Evolutionary conservation across 2,888 invertebrate species (phyloP).

Genomic region (Scaeva pyrastri): DNA sequence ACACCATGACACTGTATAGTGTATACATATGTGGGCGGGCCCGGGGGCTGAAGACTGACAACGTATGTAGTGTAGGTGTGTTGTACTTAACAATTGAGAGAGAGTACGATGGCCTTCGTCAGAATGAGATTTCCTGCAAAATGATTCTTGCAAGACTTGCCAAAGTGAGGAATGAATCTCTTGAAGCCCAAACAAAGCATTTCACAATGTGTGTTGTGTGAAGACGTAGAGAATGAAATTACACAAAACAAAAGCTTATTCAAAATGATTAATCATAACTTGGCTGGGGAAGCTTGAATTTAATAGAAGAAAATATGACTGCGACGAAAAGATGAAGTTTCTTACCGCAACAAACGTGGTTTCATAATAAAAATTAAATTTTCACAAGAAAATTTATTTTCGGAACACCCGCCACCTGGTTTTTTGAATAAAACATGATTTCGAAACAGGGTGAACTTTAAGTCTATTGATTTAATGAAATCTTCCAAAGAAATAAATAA

Average conservation of each 20-base stretch:
- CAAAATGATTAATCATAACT: conserved; percentile 31
- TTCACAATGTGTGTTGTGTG: neutral
- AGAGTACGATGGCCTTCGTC: conserved; percentile 49
- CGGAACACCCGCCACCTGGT: neutral
- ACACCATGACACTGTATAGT: conserved; percentile 44
- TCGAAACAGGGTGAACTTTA: no score
- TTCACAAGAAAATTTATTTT: neutral
- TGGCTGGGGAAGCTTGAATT: neutral
- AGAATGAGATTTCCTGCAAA: conserved; percentile 60
- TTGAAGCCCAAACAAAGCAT: conserved; percentile 26
- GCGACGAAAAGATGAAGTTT: neutral
- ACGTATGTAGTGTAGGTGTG: conserved; percentile 47
- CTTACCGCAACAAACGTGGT: neutral
- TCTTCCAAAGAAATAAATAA: no score
- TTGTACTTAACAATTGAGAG: conserved; percentile 37
- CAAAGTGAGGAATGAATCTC: conserved; percentile 26
- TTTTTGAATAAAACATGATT: no score
- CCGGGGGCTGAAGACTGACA: neutral
- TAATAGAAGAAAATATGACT: neutral
- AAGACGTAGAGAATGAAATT: conserved; percentile 9
- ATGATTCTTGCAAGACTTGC: conserved; percentile 43
- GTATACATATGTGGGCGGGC: conserved; percentile 26
- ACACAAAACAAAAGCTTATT: conserved; percentile 33
- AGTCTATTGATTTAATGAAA: no score
- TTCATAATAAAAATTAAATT: neutral